phyloP scores from a whole-genome alignment of 2,113 vertebrate genomes.

The Macquaria australasica region DNA sequence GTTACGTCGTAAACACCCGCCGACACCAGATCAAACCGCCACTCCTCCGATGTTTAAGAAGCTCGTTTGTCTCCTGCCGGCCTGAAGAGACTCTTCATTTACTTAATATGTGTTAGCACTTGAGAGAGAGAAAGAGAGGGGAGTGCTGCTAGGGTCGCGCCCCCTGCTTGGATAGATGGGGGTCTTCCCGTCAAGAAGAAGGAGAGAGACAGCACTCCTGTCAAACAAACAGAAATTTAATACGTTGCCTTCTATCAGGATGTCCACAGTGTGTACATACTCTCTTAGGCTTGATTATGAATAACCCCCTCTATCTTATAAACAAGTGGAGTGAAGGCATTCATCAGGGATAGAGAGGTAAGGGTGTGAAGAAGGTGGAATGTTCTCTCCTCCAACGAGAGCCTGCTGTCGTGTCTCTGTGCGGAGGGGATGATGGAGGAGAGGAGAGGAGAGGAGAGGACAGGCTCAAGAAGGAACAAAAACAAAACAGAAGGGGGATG shows the following conservation, averaged over 20 bases:
- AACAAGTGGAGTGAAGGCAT: constrained; percentile 93
- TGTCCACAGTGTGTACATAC: constrained; percentile 96
- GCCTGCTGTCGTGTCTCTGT: constrained; percentile 82
- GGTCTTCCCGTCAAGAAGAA: constrained; percentile 92
- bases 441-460: constrained; percentile 75
- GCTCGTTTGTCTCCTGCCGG: constrained; percentile 81
- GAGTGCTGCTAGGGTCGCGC: constrained; percentile 91
- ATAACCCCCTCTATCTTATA: constrained; percentile 92
- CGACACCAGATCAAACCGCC: constrained; percentile 90
- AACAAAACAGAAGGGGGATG: constrained; percentile 87
- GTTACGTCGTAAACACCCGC: constrained; percentile 91
- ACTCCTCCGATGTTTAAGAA: constrained; percentile 91
- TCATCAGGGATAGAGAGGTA: constrained; percentile 92
- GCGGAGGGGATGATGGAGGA: neutral
- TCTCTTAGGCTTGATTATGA: constrained; percentile 93
- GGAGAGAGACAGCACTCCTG: constrained; percentile 94
- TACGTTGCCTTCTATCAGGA: constrained; percentile 92
- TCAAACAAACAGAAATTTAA: constrained; percentile 99
- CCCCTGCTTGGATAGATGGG: constrained; percentile 93
- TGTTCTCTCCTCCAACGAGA: constrained; percentile 86
- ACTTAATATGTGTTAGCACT: constrained; percentile 97
- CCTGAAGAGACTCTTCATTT: constrained; percentile 92
- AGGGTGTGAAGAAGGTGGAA: constrained; percentile 89
- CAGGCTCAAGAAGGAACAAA: constrained; percentile 81
- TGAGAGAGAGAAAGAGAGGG: constrained; percentile 87